These are phyloP conservation scores for Drosophila pectinifera DNA, from an alignment of 1,140 invertebrate genomes.

Conservation along the genomic window DNA sequence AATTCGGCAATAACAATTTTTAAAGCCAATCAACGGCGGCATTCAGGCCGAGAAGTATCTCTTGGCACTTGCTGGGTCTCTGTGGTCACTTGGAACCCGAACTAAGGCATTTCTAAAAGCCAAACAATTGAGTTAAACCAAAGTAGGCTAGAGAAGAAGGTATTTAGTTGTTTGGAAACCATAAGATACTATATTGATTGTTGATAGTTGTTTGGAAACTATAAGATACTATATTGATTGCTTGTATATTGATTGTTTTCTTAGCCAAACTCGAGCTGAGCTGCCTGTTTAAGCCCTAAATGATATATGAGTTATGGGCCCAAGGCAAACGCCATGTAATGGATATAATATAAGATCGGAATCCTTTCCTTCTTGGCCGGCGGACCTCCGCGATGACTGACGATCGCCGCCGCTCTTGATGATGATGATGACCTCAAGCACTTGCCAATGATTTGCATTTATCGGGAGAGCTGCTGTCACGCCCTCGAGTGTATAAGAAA, in stretches of 20 bases:
- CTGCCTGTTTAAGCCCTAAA: no score
- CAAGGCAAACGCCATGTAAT: slow-evolving; percentile 12
- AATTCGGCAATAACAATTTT: slow-evolving; percentile 54
- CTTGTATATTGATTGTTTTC: no score
- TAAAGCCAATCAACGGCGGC: slow-evolving; percentile 52
- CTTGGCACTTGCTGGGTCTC: slow-evolving; percentile 13
- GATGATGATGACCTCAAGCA: slow-evolving; percentile 22
- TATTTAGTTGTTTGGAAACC: no score
- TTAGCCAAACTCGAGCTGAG: no score
- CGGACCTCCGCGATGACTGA: slow-evolving; percentile 9
- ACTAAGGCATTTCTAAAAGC: not conserved
- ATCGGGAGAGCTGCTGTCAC: slow-evolving; percentile 29
- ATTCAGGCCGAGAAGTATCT: slow-evolving; percentile 32
- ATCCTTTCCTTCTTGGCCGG: slow-evolving; percentile 7
- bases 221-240: no score
- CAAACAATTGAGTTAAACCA: no score
- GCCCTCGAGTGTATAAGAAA: slow-evolving; percentile 24
- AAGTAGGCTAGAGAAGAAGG: no score
- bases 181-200: no score
- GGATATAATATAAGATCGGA: not conserved
- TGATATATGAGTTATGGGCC: slow-evolving; percentile 5
- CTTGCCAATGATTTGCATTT: slow-evolving; percentile 56
- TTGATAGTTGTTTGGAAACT: no score
- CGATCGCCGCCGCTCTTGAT: slow-evolving; percentile 10
- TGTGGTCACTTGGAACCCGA: not conserved